A percentile compares a stretch with the other conserved stretches of the same genome.
These are phyloP conservation scores for Bombyx mandarina DNA, from an alignment of 1,140 invertebrate species.

Conservation along the genomic window DNA sequence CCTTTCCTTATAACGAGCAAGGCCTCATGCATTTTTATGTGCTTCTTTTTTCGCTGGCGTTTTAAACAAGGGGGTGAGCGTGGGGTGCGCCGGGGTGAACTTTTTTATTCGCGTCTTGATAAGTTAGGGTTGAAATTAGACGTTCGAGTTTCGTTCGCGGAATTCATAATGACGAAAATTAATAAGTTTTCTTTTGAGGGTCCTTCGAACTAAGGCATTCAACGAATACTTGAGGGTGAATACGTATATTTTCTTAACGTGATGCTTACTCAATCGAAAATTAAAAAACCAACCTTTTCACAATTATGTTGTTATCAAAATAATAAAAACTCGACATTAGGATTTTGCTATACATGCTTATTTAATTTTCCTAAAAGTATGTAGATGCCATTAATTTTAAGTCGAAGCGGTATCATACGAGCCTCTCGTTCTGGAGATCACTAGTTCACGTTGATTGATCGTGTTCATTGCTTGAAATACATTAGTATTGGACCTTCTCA, in stretches of 20 bases:
- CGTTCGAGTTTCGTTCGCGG: slow-evolving; percentile 70
- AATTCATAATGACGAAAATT: slow-evolving; percentile 71
- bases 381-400: too few species aligned
- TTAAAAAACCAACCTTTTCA: too few species aligned
- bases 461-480: too few species aligned
- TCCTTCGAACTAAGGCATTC: slow-evolving; percentile 36
- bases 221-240: slow-evolving; percentile 22
- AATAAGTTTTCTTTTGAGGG: slow-evolving; percentile 69
- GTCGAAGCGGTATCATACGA: too few species aligned
- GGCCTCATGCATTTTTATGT: slow-evolving; percentile 74
- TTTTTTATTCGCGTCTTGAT: slow-evolving; percentile 73
- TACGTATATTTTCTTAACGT: background rate
- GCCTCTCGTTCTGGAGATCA: too few species aligned
- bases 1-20: slow-evolving; percentile 72
- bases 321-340: too few species aligned
- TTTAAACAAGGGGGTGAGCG: slow-evolving; percentile 72
- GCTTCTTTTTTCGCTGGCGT: slow-evolving; percentile 72
- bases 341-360: too few species aligned
- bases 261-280: too few species aligned
- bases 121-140: slow-evolving; percentile 72
- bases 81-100: slow-evolving; percentile 56
- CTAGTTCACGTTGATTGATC: too few species aligned
- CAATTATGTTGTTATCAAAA: too few species aligned
- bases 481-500: too few species aligned
- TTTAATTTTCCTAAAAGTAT: too few species aligned